A percentile compares a stretch with the other conserved stretches of the same genome.
phyloP scores from a whole-genome alignment of 2,113 vertebrate genomes.

The Eptatretus burgeri region DNA sequence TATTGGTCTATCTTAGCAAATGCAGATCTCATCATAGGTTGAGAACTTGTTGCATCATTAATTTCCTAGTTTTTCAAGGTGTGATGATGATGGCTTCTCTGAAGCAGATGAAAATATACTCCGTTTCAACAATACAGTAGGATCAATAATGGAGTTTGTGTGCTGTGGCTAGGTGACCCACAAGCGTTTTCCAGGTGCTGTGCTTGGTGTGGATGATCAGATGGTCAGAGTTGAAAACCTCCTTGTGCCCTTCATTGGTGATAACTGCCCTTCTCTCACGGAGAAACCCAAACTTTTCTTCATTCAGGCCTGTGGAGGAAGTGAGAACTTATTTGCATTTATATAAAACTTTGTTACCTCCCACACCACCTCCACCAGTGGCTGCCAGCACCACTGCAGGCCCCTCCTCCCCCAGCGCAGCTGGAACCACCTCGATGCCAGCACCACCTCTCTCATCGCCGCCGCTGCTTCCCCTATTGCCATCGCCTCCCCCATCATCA shows the following conservation, averaged over 20 bases:
- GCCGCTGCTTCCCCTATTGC: slow-evolving; percentile 11
- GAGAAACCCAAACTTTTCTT: slow-evolving; percentile 91
- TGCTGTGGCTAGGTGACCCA: slow-evolving; percentile 28
- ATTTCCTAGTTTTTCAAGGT: not conserved
- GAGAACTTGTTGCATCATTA: too few species aligned
- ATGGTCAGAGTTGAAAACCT: slow-evolving; percentile 33
- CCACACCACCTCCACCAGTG: not conserved
- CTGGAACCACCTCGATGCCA: slow-evolving; percentile 36
- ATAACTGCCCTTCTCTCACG: slow-evolving; percentile 34
- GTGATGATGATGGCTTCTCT: not conserved
- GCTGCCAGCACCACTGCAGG: not conserved
- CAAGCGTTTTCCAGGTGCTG: slow-evolving; percentile 45
- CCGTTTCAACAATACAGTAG: not conserved
- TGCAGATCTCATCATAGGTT: too few species aligned
- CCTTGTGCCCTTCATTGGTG: slow-evolving; percentile 49
- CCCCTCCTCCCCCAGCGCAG: slow-evolving; percentile 16
- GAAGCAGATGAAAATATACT: slow-evolving; percentile 9
- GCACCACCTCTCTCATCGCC: slow-evolving; percentile 19
- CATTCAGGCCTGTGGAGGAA: slow-evolving; percentile 83
- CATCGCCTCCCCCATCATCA: too few species aligned
- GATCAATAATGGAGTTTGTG: too few species aligned
- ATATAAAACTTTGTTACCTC: slow-evolving; percentile 6
- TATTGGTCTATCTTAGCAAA: too few species aligned
- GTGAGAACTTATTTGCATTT: slow-evolving; percentile 16
- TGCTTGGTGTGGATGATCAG: slow-evolving; percentile 43